Base-by-base conservation (phyloP, 35 echinoderm and acorn worm genomes). In the Chiridota heheva region DNA sequence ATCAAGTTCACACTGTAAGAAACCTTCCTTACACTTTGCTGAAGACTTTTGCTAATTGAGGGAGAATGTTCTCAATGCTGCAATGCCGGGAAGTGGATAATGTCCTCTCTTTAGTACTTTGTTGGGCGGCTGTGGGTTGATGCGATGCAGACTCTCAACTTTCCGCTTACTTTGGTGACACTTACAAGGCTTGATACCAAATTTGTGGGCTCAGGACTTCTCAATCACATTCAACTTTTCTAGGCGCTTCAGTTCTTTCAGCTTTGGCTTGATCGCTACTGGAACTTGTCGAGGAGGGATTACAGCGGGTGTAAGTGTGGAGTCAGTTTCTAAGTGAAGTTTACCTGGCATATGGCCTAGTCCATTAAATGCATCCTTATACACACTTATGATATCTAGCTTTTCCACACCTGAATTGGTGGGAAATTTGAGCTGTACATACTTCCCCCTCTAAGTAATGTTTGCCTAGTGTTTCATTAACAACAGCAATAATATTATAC, bases 21-120 rank as follows among this genome's bases (percentile, higher is more conserved):
- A 89, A 25, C 86, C 65, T 82, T 89, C 76, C 66, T 73, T 90
- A 4, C 55, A 33, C 69, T 67, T 90, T 90, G 31, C 47, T 63
- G 44, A 84, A 90, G 16, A 90, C 60, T 48, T 90, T 90, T 4
- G 76, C 69, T 43, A 70, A 24, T n/a, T 69, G 18, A 20, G 64
- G 32, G 31, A 69, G 27, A 22, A 69, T 22, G 33, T 69, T 33
- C 1, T 83, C n/a, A n/a, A n/a, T n/a, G n/a, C n/a, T n/a, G n/a
- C 43, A 33, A 55, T 70, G 38, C 47, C 27, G 2, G 64, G 63
- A 7, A 70, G 41, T 26, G 82, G 66, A n/a, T n/a, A n/a, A 30
- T 47, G 42, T 43, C 31, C 26, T 2, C 68, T 7, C 30, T 63
- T 77, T 46, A 63, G 33, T 61, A 42, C 84, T 45, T 7, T 13